Percentiles rank a stretch among this genome's conserved stretches.
Evolutionary conservation across 1,140 invertebrate genomes (phyloP).

Genomic region (Hyposmocoma kahamanoa): DNA sequence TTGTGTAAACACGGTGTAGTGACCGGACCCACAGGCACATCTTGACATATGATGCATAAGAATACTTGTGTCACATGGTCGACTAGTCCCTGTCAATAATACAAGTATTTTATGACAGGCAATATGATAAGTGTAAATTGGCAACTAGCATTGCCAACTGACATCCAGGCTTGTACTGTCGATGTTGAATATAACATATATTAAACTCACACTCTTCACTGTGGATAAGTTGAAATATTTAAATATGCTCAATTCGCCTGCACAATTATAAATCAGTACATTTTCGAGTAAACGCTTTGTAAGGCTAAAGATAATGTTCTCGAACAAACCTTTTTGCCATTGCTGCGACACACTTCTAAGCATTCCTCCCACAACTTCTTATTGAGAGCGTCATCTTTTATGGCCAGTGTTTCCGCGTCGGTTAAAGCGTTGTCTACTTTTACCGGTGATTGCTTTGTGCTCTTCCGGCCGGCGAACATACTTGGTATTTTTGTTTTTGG

Average conservation of each 20-base stretch:
- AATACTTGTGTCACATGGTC: slow-evolving; percentile 80
- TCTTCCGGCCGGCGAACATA: slow-evolving; percentile 28
- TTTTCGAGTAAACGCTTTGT: too few relatives aligned
- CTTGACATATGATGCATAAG: slow-evolving; percentile 87
- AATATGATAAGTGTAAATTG: too few relatives aligned
- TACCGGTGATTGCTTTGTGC: slow-evolving; percentile 3
- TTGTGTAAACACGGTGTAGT: slow-evolving; percentile 86
- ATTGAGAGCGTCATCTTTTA: slow-evolving; percentile 77
- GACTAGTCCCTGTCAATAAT: slow-evolving; percentile 73
- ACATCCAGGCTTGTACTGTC: too few relatives aligned
- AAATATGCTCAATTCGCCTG: too few relatives aligned
- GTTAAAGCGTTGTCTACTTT: slow-evolving; percentile 25
- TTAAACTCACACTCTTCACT: too few relatives aligned
- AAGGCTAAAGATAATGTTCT: too few relatives aligned
- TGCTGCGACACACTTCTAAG: slow-evolving; percentile 45
- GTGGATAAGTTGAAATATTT: too few relatives aligned
- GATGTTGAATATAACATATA: too few relatives aligned
- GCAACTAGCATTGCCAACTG: too few relatives aligned
- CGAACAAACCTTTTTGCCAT: slow-evolving; percentile 76
- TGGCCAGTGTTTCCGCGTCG: slow-evolving; percentile 68
- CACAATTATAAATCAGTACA: too few relatives aligned
- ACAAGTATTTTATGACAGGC: too few relatives aligned
- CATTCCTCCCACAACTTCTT: slow-evolving; percentile 82
- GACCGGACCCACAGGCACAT: slow-evolving; percentile 81
- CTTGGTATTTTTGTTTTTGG: slow-evolving; percentile 26